Base-by-base conservation (phyloP, 64 coral and sea anemone species). In the Catalaphyllia jardinei region DNA sequence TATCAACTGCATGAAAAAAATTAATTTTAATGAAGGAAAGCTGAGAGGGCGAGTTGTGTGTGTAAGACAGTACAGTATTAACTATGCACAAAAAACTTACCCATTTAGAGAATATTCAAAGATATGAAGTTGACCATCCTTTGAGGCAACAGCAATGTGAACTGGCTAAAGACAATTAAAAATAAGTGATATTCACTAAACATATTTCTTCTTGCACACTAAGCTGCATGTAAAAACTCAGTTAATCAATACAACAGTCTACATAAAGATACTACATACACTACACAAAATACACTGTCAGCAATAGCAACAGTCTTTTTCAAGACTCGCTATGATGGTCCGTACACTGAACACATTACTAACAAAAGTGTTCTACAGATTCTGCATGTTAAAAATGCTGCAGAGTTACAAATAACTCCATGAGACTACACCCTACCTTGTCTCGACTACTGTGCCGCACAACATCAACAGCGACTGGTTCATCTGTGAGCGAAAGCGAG, bases 31-130 rank as follows among this genome's bases (percentile, higher is more conserved):
- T 46, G 42, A 46, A 46, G 42, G 3, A 46, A 4, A 46, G 42
- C 60, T 62, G 60, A 3, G 60, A 62, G 10, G 60, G 42, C 42
- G 7, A 46, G 42, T 46, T 46, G 6, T 46, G 42, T 46, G 15
- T n/a, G 62, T 10, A 69, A 27, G n/a, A 27, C 65, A 25, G 25
- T 27, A 65, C 15, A n/a, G 62, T 20, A 65, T 18, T 20, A 18
- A 4, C 4, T 18, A 65, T 22, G 62, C 18, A 19, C 18, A 65
- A 65, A 65, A 65, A 65, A 77, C 89, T 74, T 92, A 98, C 96
- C 96, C 96, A 95, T 98, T 98, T 20, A 98, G 86, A 60, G 87
- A 87, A 87, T 98, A 90, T 85, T 98, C 96, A 93, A 95, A 98
- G 63, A 98, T 52, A 63, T 98, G 96, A 24, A 98, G 62, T 27